These are phyloP conservation scores for Furcula furcula DNA, from an alignment of 2,888 invertebrate genomes.

Conservation along the genomic window DNA sequence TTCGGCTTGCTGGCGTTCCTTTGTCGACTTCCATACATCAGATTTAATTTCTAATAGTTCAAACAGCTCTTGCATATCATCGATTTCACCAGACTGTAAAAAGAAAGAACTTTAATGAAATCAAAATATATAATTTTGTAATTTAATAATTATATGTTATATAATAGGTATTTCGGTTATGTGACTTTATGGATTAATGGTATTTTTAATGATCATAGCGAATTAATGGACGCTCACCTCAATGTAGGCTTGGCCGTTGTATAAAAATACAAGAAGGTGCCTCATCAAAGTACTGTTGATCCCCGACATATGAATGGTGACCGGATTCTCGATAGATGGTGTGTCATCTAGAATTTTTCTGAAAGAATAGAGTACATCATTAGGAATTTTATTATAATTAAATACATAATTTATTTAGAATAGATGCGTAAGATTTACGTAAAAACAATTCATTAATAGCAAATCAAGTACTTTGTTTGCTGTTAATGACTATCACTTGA, in stretches of 20 bases:
- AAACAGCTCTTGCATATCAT: constrained; percentile 91
- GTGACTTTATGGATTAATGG: background rate
- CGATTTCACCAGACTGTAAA: constrained; percentile 89
- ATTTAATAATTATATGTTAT: background rate
- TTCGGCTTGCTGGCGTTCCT: constrained; percentile 75
- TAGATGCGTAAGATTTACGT: too few species aligned
- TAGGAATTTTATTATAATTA: constrained; percentile 10
- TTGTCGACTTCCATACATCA: constrained; percentile 86
- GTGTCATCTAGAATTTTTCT: constrained; percentile 88
- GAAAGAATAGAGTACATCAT: constrained; percentile 26
- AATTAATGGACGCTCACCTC: constrained; percentile 77
- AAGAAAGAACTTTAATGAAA: constrained; percentile 15
- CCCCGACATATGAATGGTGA: constrained; percentile 92
- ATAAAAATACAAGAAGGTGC: constrained; percentile 91
- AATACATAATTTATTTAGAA: too few species aligned
- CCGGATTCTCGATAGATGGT: constrained; percentile 85
- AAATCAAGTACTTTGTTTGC: too few species aligned
- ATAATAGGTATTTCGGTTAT: background rate
- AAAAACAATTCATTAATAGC: too few species aligned
- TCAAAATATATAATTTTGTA: constrained; percentile 8
- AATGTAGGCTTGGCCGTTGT: constrained; percentile 92
- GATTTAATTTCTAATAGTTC: constrained; percentile 92
- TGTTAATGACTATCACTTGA: too few species aligned
- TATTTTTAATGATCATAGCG: background rate
- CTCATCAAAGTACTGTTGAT: constrained; percentile 90